Conservation (phyloP, 1,140 invertebrate genomes). For the Drosophila parabipectinata region DNA sequence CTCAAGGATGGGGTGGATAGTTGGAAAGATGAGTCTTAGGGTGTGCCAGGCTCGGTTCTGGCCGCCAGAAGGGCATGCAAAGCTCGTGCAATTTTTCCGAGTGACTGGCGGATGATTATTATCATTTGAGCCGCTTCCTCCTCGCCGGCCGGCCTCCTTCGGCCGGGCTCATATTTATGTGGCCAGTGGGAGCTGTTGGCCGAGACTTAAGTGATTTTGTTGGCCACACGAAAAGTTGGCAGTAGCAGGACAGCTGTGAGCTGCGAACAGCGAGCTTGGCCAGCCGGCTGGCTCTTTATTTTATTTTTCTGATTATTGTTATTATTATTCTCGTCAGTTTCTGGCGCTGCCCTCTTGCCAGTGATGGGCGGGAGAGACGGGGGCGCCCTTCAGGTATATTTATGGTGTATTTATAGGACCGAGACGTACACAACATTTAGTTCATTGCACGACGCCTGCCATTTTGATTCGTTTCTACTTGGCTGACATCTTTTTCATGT, state of each 20-base stretch:
- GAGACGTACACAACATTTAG: constrained; percentile 23
- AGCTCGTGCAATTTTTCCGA: not conserved
- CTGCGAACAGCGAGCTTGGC: not conserved
- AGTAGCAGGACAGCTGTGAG: not conserved
- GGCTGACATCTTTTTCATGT: constrained; percentile 64
- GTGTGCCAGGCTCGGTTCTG: not conserved
- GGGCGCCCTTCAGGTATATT: constrained; percentile 36
- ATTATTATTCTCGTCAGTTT: constrained; percentile 46
- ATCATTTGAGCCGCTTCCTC: constrained; percentile 6
- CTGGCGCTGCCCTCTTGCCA: constrained; percentile 15
- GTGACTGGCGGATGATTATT: not conserved
- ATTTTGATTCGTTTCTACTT: constrained; percentile 61
- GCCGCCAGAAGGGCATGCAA: not conserved
- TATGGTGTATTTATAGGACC: constrained; percentile 15
- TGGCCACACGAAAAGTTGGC: constrained; percentile 27
- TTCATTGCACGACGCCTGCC: constrained; percentile 35
- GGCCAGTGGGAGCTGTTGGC: constrained; percentile 73
- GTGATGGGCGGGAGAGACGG: not conserved
- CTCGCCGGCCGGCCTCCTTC: constrained; percentile 7
- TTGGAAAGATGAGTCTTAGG: too few relatives aligned
- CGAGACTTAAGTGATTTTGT: constrained; percentile 74
- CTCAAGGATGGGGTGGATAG: too few relatives aligned
- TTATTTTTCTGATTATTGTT: constrained; percentile 25
- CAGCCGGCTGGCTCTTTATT: constrained; percentile 6
- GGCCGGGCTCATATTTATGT: constrained; percentile 71